Evolutionary conservation across 2,888 invertebrate genomes (phyloP).

Genomic region (Tridacna crocea): DNA sequence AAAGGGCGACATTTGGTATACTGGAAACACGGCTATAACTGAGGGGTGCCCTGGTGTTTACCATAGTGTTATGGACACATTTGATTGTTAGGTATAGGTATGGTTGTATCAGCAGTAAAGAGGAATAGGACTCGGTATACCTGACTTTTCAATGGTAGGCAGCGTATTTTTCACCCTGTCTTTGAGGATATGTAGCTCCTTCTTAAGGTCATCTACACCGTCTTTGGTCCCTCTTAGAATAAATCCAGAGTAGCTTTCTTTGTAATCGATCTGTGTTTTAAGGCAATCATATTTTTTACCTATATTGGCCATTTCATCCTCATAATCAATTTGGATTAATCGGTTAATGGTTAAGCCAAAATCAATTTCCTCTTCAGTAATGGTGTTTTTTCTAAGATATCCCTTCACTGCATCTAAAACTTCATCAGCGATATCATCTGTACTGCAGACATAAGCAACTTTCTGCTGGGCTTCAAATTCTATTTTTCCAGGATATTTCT

Average conservation of each 20-base stretch:
- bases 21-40: no score
- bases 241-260: slow-evolving; percentile 12
- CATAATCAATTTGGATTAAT: slow-evolving; percentile 49
- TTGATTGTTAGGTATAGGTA: no score
- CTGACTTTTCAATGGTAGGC: slow-evolving; percentile 35
- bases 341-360: slow-evolving; percentile 29
- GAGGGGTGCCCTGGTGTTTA: no score
- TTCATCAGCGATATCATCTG: slow-evolving; percentile 38
- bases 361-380: slow-evolving; percentile 28
- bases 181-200: slow-evolving; percentile 17
- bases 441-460: slow-evolving; percentile 31
- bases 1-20: no score
- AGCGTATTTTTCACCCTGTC: slow-evolving; percentile 23
- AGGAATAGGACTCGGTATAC: no score
- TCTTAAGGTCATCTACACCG: slow-evolving; percentile 21
- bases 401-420: slow-evolving; percentile 34
- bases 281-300: slow-evolving; percentile 26
- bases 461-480: not conserved
- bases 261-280: slow-evolving; percentile 33
- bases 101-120: no score
- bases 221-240: slow-evolving; percentile 40
- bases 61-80: no score
- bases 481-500: slow-evolving; percentile 22
- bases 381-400: slow-evolving; percentile 54
- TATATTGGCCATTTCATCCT: slow-evolving; percentile 42